These are phyloP conservation scores for Peucedramus taeniatus DNA, from an alignment of 2,113 vertebrate genomes.

Conservation along the genomic window DNA sequence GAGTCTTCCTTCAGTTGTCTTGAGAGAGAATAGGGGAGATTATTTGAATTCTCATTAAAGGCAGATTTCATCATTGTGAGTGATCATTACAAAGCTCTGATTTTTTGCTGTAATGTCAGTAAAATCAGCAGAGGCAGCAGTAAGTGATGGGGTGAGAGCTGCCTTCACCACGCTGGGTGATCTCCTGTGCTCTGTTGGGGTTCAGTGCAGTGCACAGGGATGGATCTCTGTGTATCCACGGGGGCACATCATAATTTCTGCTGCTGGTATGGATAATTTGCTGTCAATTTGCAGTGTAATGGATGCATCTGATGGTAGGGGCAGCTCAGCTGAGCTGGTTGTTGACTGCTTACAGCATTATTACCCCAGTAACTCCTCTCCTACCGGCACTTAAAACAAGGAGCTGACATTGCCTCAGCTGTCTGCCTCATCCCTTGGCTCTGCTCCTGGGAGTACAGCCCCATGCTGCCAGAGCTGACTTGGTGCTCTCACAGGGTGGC, in stretches of 20 bases:
- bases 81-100: neutral
- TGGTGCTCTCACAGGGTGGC: neutral
- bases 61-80: neutral
- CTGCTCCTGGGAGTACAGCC: neutral
- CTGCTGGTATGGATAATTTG: neutral
- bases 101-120: neutral
- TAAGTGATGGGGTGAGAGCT: neutral
- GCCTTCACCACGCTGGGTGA: fast-evolving
- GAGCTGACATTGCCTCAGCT: neutral
- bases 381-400: neutral
- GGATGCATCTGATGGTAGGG: neutral
- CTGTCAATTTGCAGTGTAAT: neutral
- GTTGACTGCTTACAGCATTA: neutral
- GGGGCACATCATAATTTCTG: neutral
- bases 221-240: neutral
- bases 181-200: fast-evolving
- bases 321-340: neutral
- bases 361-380: neutral
- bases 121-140: neutral
- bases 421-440: neutral
- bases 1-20: neutral
- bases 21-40: neutral
- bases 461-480: neutral
- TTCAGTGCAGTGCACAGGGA: fast-evolving
- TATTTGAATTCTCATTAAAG: neutral